Conservation (phyloP, 1,140 invertebrate species). For the Tetragnatha versicolor region DNA sequence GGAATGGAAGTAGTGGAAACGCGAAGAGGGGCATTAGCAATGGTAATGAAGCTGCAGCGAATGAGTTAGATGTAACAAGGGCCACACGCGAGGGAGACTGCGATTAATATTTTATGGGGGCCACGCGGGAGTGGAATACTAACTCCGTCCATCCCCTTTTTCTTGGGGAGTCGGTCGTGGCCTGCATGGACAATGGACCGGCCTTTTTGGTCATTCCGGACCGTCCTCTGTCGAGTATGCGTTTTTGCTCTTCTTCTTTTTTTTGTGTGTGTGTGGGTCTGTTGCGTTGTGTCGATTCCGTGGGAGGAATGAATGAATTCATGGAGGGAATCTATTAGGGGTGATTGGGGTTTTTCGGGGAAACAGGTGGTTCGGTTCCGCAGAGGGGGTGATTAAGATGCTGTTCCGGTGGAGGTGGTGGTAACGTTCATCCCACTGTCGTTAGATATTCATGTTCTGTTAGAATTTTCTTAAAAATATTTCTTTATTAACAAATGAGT, state of each 20-base stretch:
- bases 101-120: conserved; percentile 56
- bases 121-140: conserved; percentile 40
- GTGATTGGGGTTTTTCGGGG: too few species aligned
- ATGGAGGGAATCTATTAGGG: too few species aligned
- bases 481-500: too few species aligned
- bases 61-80: conserved; percentile 54
- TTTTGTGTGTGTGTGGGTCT: background rate
- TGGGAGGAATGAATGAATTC: too few species aligned
- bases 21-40: conserved; percentile 47
- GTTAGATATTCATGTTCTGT: too few species aligned
- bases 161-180: conserved; percentile 35
- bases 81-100: conserved; percentile 6
- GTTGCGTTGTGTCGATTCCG: background rate
- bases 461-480: too few species aligned
- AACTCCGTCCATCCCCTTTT: conserved; percentile 17
- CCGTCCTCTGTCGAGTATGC: background rate
- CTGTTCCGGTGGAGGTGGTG: too few species aligned
- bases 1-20: conserved; percentile 35
- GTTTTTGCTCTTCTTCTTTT: too few species aligned
- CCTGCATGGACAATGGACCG: conserved; percentile 51
- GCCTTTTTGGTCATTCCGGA: conserved; percentile 49
- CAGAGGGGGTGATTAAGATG: too few species aligned
- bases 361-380: too few species aligned
- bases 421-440: too few species aligned
- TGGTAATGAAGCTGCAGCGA: conserved; percentile 54